Base-by-base conservation (phyloP, 2,113 vertebrate species). In the Perccottus glenii region DNA sequence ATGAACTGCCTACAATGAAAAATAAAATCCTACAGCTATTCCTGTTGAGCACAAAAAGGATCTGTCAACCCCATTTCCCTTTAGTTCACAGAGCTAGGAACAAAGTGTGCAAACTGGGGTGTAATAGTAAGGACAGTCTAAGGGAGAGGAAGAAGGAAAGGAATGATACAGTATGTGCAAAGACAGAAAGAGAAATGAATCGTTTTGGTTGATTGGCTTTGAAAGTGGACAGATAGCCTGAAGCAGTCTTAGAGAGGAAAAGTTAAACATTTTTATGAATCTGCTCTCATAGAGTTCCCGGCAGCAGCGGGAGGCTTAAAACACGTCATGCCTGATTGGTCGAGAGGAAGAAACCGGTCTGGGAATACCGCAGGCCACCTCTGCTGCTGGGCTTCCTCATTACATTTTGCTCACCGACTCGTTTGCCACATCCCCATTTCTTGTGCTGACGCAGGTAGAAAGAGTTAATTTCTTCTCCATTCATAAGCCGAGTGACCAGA, bases 401-500 rank as follows among this genome's bases (percentile, higher is more conserved):
- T 88, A 85, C 69, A 75, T 71, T 78, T 68, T 58, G 59, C 77
- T 67, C 53, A 40, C 50, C 43, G n/a, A 73, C 64, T 58, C 46
- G 42, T 85, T 74, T 78, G 65, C 74, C 36, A 67, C 53, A 62
- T 51, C 67, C 64, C 77, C 38, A n/a, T 65, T 73, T 46, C 73
- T 43, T 8, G 63, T 72, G 83, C 85, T 85, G 81, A 90, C 53
- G 72, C 77, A 78, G 80, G 80, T 86, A 64, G 71, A 87, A 84
- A 70, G 53, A 83, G 64, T 76, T 83, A 66, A 78, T 86, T 85
- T 70, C 73, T 45, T 52, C 60, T 44, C 63, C 70, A 81, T 80
- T 86, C 83, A 70, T 63, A 69, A 64, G 82, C 64, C 80, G 77
- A 82, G 70, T 80, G 85, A 80, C 75, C 75, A 64, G 75, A 77